Percentiles rank a stretch among this genome's conserved stretches.
These are phyloP conservation scores for Melanophora roralis DNA, from an alignment of 2,888 invertebrate genomes.

Conservation along the genomic window DNA sequence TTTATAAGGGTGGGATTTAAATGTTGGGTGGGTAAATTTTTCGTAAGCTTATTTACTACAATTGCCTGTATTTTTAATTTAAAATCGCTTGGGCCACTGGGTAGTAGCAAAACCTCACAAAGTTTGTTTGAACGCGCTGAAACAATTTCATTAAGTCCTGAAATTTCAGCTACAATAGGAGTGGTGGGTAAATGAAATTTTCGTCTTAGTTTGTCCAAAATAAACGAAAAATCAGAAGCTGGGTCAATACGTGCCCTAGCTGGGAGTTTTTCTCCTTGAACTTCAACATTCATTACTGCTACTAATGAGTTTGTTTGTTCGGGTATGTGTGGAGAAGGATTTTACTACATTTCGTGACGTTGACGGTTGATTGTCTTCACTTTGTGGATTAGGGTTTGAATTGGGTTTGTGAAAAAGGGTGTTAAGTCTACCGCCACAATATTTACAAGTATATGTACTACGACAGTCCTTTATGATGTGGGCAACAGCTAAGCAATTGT, in stretches of 20 bases:
- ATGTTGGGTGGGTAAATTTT: not conserved
- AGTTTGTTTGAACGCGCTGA: not conserved
- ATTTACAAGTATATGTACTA: not conserved
- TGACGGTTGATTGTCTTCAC: no score
- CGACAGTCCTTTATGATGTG: not conserved
- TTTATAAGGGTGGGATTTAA: not conserved
- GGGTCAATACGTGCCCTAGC: not conserved
- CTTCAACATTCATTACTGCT: not conserved
- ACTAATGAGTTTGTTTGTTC: not conserved
- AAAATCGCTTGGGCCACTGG: not conserved
- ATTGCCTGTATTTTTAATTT: not conserved
- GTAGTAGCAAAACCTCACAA: not conserved
- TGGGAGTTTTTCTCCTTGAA: not conserved
- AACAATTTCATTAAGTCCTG: not conserved
- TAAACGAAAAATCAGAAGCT: not conserved
- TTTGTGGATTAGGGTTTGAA: not conserved
- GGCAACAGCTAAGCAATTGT: not conserved
- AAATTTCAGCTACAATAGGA: not conserved
- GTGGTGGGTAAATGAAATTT: not conserved
- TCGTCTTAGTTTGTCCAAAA: not conserved
- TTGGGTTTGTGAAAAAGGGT: not conserved
- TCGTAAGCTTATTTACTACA: not conserved
- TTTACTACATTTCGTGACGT: no score
- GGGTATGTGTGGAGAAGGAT: no score
- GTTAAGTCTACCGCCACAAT: not conserved